These are phyloP conservation scores for Barbus barbus DNA, from an alignment of 2,113 vertebrate genomes.

Conservation along the genomic window DNA sequence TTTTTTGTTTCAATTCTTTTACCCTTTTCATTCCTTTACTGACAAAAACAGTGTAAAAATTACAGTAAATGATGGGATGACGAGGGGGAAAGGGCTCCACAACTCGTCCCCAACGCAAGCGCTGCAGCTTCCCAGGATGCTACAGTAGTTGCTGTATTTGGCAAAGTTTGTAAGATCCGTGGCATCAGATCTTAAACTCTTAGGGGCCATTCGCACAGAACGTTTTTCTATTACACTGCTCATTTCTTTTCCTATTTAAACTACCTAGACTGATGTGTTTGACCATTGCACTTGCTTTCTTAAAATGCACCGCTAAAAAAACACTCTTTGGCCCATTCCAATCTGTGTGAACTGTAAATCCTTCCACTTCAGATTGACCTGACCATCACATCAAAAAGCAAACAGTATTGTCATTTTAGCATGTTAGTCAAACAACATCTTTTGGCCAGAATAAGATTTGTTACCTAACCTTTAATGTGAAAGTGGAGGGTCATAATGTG, in stretches of 20 bases:
- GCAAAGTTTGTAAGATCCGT: neutral
- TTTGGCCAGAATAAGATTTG: no score
- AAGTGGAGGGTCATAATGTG: neutral
- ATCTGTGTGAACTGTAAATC: no score
- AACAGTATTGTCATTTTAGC: no score
- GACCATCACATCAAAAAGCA: no score
- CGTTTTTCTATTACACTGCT: neutral
- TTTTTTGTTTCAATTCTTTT: no score
- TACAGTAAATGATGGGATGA: neutral
- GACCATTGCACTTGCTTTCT: neutral
- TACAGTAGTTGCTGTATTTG: neutral
- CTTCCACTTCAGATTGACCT: neutral
- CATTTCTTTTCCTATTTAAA: neutral
- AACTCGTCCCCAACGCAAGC: neutral
- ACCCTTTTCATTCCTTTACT: neutral
- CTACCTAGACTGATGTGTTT: neutral
- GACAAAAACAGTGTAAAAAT: neutral
- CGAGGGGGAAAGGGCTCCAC: neutral
- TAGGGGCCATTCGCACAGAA: neutral
- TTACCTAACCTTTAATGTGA: neutral
- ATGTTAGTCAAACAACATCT: no score
- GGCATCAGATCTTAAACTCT: neutral
- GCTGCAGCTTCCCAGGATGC: neutral
- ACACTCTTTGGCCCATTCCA: no score
- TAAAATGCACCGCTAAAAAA: no score